phyloP scores from a whole-genome alignment of 2,113 vertebrate genomes.

The Chelonoidis abingdonii region DNA sequence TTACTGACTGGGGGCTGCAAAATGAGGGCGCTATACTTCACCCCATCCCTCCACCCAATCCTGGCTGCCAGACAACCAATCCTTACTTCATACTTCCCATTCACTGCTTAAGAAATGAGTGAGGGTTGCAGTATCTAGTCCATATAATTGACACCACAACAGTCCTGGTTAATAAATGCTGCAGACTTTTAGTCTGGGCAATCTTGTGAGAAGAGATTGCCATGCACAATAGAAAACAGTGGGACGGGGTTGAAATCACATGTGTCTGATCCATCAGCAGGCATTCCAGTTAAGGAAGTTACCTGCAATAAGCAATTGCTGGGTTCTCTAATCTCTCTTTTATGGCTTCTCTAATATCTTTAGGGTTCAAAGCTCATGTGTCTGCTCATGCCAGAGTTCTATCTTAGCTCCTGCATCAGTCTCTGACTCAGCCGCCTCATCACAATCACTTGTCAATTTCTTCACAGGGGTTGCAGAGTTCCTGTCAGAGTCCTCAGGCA shows the following conservation, averaged over 20 bases:
- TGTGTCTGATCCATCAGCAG: not conserved
- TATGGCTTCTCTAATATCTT: not conserved
- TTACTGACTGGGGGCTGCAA: accelerated
- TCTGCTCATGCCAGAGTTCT: not conserved
- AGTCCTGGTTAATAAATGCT: not conserved
- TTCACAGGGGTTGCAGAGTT: slow-evolving; percentile 29
- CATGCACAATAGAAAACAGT: slow-evolving; percentile 8
- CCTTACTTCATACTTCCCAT: not conserved
- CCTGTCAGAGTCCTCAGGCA: slow-evolving; percentile 36
- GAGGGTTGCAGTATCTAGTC: not conserved
- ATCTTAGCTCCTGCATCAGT: slow-evolving; percentile 26
- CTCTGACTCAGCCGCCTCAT: slow-evolving; percentile 1
- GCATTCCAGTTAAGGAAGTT: slow-evolving; percentile 14
- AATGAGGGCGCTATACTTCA: not conserved
- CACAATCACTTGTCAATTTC: not conserved
- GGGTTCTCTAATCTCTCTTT: not conserved
- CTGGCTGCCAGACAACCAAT: accelerated
- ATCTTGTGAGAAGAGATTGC: not conserved
- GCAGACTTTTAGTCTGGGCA: not conserved
- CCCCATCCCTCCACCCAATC: not conserved
- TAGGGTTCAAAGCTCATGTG: not conserved
- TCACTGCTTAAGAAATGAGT: not conserved
- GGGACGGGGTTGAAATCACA: not conserved
- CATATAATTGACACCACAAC: accelerated
- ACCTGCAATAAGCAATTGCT: slow-evolving; percentile 22